Conservation (phyloP, 2,113 vertebrate species). For the Eonycteris spelaea region DNA sequence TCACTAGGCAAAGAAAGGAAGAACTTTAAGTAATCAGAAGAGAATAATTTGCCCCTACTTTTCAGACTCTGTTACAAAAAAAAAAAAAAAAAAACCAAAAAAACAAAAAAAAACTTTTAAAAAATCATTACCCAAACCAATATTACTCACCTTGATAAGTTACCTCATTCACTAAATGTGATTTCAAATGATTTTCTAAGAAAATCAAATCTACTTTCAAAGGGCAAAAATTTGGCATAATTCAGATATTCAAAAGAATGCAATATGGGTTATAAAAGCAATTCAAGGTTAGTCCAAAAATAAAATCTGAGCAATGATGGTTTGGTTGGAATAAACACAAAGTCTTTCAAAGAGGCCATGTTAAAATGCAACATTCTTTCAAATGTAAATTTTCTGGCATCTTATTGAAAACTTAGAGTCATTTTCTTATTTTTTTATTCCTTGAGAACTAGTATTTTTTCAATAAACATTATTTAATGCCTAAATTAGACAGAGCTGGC, state of each 20-base stretch:
- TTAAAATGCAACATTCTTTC: slow-evolving; percentile 13
- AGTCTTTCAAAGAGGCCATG: background rate
- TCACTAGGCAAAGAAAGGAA: background rate
- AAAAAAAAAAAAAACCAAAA: background rate
- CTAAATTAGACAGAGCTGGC: background rate
- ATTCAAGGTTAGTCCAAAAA: background rate
- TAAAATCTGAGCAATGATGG: background rate
- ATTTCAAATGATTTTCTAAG: slow-evolving; percentile 61
- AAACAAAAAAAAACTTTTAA: background rate
- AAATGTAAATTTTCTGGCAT: slow-evolving; percentile 25
- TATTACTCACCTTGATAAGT: slow-evolving; percentile 29
- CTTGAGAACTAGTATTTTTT: background rate
- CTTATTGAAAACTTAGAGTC: slow-evolving; percentile 25
- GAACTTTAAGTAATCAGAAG: background rate
- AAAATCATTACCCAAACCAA: background rate
- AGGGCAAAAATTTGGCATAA: slow-evolving; percentile 47
- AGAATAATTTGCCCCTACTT: background rate
- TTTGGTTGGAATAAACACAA: background rate
- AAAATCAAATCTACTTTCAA: slow-evolving; percentile 60
- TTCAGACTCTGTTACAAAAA: background rate
- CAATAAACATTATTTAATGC: background rate
- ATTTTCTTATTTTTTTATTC: background rate
- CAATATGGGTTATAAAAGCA: slow-evolving; percentile 16
- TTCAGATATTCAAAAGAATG: slow-evolving; percentile 32
- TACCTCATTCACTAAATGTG: background rate